Conservation (phyloP, 1,140 invertebrate species). For the Zaprionus inermis region DNA sequence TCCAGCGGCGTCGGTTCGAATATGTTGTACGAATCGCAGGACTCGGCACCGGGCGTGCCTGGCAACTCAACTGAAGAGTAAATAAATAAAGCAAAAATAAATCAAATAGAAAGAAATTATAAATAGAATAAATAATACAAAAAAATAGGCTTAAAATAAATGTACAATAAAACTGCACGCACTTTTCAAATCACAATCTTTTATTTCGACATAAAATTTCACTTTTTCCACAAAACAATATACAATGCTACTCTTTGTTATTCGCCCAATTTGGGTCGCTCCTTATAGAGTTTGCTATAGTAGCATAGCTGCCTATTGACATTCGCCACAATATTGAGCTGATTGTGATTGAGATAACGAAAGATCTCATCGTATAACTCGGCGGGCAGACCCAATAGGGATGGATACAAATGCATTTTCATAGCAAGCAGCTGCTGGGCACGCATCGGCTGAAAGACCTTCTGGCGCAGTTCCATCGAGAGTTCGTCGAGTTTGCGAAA, state of each 20-base stretch:
- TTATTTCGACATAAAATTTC: conserved; percentile 6
- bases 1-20: conserved; percentile 70
- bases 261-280: background rate
- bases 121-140: background rate
- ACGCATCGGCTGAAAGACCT: conserved; percentile 73
- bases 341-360: conserved; percentile 44
- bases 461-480: conserved; percentile 52
- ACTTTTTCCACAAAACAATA: background rate
- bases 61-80: conserved; percentile 27
- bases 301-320: conserved; percentile 53
- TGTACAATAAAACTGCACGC: background rate
- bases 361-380: conserved; percentile 70
- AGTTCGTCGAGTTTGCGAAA: conserved; percentile 70
- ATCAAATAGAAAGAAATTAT: background rate
- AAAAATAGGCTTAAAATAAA: background rate
- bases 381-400: conserved; percentile 56
- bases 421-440: conserved; percentile 54
- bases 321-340: conserved; percentile 67
- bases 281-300: conserved; percentile 33
- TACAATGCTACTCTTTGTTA: background rate
- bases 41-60: conserved; percentile 55
- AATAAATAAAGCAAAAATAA: background rate
- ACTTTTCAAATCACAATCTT: background rate
- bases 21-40: conserved; percentile 66
- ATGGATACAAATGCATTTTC: conserved; percentile 46